These are phyloP conservation scores for Limnephilus marmoratus DNA, from an alignment of 2,888 invertebrate species.

Conservation along the genomic window DNA sequence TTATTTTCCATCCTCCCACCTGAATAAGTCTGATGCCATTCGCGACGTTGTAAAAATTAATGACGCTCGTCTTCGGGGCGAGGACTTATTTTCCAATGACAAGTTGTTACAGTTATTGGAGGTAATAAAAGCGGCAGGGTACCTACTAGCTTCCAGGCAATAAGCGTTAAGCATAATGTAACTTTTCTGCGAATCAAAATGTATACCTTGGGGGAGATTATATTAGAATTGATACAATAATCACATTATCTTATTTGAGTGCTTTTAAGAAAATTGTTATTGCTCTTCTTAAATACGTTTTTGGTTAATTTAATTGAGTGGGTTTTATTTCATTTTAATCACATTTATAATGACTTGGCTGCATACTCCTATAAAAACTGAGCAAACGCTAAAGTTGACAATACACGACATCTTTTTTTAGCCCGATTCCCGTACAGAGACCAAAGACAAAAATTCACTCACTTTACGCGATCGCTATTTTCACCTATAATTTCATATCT, in stretches of 20 bases:
- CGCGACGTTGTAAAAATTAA: constrained; percentile 64
- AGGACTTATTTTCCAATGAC: constrained; percentile 64
- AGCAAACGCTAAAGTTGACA: too few relatives aligned
- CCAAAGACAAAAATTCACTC: too few relatives aligned
- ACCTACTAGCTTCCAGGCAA: not conserved
- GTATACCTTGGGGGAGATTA: not conserved
- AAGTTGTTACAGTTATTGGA: constrained; percentile 65
- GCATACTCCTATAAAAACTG: too few relatives aligned
- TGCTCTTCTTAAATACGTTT: not conserved
- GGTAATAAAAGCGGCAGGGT: constrained; percentile 59
- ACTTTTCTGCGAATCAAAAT: not conserved
- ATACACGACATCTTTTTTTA: too few relatives aligned
- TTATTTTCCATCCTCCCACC: constrained; percentile 58
- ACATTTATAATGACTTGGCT: too few relatives aligned
- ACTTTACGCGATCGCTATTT: too few relatives aligned
- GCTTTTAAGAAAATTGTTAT: not conserved
- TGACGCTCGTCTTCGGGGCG: constrained; percentile 59
- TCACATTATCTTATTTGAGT: not conserved
- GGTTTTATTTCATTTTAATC: not conserved
- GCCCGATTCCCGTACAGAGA: too few relatives aligned
- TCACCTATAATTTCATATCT: too few relatives aligned
- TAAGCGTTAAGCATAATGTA: not conserved
- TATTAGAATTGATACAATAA: not conserved
- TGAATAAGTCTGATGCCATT: constrained; percentile 64
- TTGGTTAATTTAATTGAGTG: not conserved